Evolutionary conservation across 2,888 invertebrate genomes (phyloP).

Genomic region (Trimorus sp.): DNA sequence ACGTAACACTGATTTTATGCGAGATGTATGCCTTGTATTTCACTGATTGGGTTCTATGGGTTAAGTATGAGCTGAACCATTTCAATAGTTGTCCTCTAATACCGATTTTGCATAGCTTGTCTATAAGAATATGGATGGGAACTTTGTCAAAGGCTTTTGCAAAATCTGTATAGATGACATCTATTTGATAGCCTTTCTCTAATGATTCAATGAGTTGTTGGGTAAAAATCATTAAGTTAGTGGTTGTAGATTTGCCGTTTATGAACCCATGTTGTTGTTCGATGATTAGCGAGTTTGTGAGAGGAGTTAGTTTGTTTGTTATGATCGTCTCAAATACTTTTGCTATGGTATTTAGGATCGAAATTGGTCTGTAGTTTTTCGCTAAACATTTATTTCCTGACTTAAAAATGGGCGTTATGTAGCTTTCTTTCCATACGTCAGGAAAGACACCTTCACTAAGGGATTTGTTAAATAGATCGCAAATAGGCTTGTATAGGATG

Average conservation of each 20-base stretch:
- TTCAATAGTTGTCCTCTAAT: background rate
- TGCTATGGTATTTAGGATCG: slow-evolving; percentile 2
- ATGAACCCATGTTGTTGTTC: slow-evolving; percentile 19
- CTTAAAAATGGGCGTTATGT: slow-evolving; percentile 9
- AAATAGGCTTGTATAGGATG: no score
- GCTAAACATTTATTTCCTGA: slow-evolving; percentile 4
- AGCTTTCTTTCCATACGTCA: slow-evolving; percentile 1
- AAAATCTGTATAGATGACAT: no score
- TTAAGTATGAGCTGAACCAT: slow-evolving; percentile 7
- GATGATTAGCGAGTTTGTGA: slow-evolving; percentile 1
- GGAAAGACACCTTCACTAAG: background rate
- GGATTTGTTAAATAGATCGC: slow-evolving; percentile 5
- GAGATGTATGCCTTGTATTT: slow-evolving; percentile 7
- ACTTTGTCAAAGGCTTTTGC: slow-evolving; percentile 10
- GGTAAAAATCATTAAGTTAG: background rate
- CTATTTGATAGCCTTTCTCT: no score
- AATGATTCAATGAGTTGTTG: no score
- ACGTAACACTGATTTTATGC: background rate
- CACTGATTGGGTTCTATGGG: slow-evolving; percentile 9
- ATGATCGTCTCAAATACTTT: slow-evolving; percentile 12
- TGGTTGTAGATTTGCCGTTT: slow-evolving; percentile 9
- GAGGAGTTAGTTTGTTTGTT: background rate
- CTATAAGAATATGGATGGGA: background rate
- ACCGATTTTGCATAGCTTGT: background rate
- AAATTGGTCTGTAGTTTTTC: slow-evolving; percentile 10